phyloP scores from a whole-genome alignment of 2,113 vertebrate genomes.

The Neolamprologus cancellatus region DNA sequence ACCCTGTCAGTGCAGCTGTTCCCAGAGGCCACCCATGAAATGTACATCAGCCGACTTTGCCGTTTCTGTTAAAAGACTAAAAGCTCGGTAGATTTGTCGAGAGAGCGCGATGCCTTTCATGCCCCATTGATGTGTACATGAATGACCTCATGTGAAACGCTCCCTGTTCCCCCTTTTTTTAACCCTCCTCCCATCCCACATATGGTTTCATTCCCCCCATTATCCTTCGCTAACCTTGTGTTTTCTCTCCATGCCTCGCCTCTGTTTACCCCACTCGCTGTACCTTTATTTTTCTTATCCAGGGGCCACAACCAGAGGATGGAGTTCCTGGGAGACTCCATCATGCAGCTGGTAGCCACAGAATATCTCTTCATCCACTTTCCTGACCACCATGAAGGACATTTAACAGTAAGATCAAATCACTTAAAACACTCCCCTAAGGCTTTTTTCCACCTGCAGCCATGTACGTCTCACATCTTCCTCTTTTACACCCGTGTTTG shows the following conservation, averaged over 20 bases:
- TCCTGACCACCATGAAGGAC: constrained; percentile 97
- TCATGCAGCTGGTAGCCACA: constrained; percentile 98
- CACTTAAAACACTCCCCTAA: background rate
- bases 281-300: constrained; percentile 19
- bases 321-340: constrained; percentile 99
- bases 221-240: background rate
- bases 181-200: background rate
- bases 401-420: constrained; percentile 84
- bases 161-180: background rate
- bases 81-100: constrained; percentile 24
- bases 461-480: background rate
- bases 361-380: constrained; percentile 99
- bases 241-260: background rate
- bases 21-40: constrained; percentile 37
- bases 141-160: background rate
- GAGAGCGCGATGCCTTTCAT: constrained; percentile 4
- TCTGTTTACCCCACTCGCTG: background rate
- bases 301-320: constrained; percentile 99
- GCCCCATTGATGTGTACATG: background rate
- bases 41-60: constrained; percentile 17
- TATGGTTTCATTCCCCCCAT: background rate
- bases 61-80: constrained; percentile 7
- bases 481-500: background rate
- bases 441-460: background rate
- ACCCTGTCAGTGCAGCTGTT: constrained; percentile 12